Base-by-base conservation (phyloP, 2,113 vertebrate species). In the Chloropsis hardwickii region DNA sequence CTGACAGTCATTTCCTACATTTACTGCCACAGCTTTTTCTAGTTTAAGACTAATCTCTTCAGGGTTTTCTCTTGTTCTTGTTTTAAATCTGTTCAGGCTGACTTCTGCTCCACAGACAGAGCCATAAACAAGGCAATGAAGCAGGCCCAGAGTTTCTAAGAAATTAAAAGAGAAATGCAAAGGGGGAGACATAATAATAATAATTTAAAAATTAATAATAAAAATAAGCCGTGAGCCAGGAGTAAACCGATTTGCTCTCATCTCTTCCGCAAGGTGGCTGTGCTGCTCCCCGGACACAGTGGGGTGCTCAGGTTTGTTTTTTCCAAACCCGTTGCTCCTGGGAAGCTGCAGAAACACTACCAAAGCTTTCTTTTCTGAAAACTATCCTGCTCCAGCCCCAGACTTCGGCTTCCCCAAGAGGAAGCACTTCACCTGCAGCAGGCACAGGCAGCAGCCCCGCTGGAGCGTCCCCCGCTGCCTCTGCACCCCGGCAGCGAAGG, bases 81-180 rank as follows among this genome's bases (percentile, higher is more conserved):
- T 72, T 94, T 79, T 62, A 69, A 84, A 96, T 74, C 74, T 73
- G 64, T 44, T 45, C 71, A 66, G n/a, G 42, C 31, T 80, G 57
- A 69, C 31, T 69, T 51, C 78, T 90, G 70, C 86, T 88, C 48
- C 74, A 40, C 25, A 37, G 48, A 40, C 7, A 14, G 60, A 57
- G 42, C 48, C 42, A 45, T 25, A 78, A 60, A 50, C 44, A 56
- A 28, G 61, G n/a, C 66, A 70, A 6, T 4, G 48, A 81, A 80
- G n/a, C 11, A 45, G 67, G 31, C 58, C 51, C 58, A 22, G 67
- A 12, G 2, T 53, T 86, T 93, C 61, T 48, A 79, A 87, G 82
- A 91, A 90, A 74, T 71, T 45, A 56, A 74, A 88, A 29, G 12
- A 62, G 33, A 83, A 90, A 73, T 15, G 21, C 16, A 13, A 2